These are phyloP conservation scores for Eumeta japonica DNA, from an alignment of 1,140 invertebrate genomes.

Conservation along the genomic window DNA sequence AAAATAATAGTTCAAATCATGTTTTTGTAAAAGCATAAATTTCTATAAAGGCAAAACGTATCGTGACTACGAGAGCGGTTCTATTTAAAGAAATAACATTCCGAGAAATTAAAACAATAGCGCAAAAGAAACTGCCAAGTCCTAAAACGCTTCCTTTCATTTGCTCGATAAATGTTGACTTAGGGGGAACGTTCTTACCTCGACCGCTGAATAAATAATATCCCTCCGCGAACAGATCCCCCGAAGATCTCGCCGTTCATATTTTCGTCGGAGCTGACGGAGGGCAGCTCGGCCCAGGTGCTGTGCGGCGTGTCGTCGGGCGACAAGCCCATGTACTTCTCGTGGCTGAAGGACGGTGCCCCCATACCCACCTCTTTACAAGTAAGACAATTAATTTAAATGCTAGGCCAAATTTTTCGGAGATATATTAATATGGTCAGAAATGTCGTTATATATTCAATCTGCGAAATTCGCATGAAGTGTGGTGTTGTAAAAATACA, in stretches of 20 bases:
- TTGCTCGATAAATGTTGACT: no score
- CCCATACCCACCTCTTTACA: slow-evolving; percentile 61
- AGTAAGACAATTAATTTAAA: slow-evolving; percentile 31
- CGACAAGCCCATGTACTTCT: slow-evolving; percentile 77
- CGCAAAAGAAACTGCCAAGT: no score
- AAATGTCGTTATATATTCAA: not conserved
- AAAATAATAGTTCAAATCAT: no score
- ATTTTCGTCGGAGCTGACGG: slow-evolving; percentile 78
- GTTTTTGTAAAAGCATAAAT: no score
- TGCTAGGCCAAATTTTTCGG: no score
- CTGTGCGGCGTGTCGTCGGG: slow-evolving; percentile 81
- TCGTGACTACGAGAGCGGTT: no score
- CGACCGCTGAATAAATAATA: slow-evolving; percentile 1
- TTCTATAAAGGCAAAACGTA: no score
- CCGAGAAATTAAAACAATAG: no score
- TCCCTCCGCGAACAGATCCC: slow-evolving; percentile 44
- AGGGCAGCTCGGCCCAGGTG: slow-evolving; percentile 80
- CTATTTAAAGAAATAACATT: no score
- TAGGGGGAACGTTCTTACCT: no score
- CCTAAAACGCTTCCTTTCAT: no score
- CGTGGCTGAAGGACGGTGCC: slow-evolving; percentile 77
- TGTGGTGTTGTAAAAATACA: not conserved
- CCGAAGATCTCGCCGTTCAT: slow-evolving; percentile 78
- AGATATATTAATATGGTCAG: not conserved
- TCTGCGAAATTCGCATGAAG: not conserved